A percentile compares a stretch with the other conserved stretches of the same genome.
Evolutionary conservation across 2,113 vertebrate genomes (phyloP).

Genomic region (Equus quagga): DNA sequence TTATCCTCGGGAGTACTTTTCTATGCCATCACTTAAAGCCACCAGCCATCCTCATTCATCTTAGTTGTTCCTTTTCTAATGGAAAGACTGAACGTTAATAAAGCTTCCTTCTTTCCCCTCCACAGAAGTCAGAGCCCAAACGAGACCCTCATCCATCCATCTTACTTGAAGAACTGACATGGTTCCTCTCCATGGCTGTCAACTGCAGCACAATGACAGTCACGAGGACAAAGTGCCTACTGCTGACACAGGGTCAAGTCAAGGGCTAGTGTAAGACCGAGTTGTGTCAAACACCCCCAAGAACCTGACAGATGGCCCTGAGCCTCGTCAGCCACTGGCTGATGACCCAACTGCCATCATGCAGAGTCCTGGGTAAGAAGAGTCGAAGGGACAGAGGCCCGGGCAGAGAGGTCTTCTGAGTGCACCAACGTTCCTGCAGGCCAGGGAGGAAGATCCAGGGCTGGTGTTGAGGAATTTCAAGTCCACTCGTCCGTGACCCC

Average conservation of each 20-base stretch:
- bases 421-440: fast-evolving
- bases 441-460: not conserved
- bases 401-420: not conserved
- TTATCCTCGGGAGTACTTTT: fast-evolving
- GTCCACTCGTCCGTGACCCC: fast-evolving
- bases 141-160: fast-evolving
- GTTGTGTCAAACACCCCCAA: fast-evolving
- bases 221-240: not conserved
- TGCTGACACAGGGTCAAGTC: not conserved
- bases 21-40: not conserved
- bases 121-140: not conserved
- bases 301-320: not conserved
- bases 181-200: fast-evolving
- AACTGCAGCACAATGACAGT: fast-evolving
- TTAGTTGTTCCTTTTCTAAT: not conserved
- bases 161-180: not conserved
- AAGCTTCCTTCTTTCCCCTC: too few relatives aligned
- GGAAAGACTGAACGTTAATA: not conserved
- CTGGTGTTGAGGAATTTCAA: not conserved
- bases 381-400: fast-evolving
- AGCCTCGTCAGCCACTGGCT: not conserved
- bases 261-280: not conserved
- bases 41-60: fast-evolving
- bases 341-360: not conserved
- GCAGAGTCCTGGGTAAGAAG: not conserved